Conservation (phyloP, 2,888 invertebrate genomes). For the Aspidiotus destructor region DNA sequence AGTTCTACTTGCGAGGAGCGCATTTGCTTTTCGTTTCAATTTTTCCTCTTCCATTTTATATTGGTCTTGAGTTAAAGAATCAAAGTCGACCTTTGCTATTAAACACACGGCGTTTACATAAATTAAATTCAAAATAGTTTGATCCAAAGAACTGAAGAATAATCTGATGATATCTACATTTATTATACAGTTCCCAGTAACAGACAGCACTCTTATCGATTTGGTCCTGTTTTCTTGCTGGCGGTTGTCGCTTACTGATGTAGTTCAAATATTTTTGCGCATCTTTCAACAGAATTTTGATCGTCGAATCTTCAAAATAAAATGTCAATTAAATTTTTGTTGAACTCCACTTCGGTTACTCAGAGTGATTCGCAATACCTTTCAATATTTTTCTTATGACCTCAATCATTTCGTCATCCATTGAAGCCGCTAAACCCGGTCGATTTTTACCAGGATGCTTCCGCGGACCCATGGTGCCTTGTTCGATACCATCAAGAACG, state of each 20-base stretch:
- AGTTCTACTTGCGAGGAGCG: constrained; percentile 50
- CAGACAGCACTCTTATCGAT: constrained; percentile 41
- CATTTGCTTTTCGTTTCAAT: constrained; percentile 49
- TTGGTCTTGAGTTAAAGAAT: constrained; percentile 36
- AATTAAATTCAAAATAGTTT: background rate
- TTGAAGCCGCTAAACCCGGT: constrained; percentile 44
- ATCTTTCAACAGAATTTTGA: constrained; percentile 49
- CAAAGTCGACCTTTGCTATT: constrained; percentile 40
- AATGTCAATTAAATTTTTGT: background rate
- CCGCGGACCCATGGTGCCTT: constrained; percentile 52
- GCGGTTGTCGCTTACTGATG: constrained; percentile 54
- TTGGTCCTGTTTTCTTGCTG: constrained; percentile 52
- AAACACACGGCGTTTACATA: background rate
- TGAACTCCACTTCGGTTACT: background rate
- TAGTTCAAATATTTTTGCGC: constrained; percentile 50
- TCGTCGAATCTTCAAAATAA: constrained; percentile 46
- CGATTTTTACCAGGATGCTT: constrained; percentile 62
- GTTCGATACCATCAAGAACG: constrained; percentile 40
- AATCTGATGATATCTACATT: constrained; percentile 3
- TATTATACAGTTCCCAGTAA: constrained; percentile 20
- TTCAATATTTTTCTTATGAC: constrained; percentile 48
- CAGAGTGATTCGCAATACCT: constrained; percentile 41
- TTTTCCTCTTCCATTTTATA: constrained; percentile 37
- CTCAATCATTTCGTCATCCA: constrained; percentile 54
- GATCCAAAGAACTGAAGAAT: background rate